Base-by-base conservation (phyloP, 1,140 invertebrate species). In the Solenopsis fugax region DNA sequence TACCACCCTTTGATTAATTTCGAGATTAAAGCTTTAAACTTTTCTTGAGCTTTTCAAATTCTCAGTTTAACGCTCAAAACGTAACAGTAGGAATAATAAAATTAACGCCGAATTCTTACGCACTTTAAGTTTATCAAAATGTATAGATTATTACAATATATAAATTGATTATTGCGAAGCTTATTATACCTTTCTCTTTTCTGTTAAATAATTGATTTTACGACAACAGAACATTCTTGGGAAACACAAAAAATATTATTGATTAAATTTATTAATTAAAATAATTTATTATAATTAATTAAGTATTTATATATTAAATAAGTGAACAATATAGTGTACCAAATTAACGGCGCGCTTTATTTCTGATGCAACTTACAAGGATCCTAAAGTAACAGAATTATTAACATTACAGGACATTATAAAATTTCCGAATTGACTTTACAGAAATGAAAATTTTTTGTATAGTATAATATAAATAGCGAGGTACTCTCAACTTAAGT, bases 1-100 rank as follows among this genome's bases (percentile, higher is more conserved):
- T 41, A 24, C 45, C 18, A 18, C 16, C 29, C 41, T 73, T 84
- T 60, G 48, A n/a, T 34, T 84, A 84, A 73, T 84, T 73, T 67
- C 80, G 41, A 60, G 67, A 84, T 84, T 84, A 58, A 84, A 84
- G 54, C 54, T 84, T 60, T 34, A 62, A 84, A 84, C 54, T 73
- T 73, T 84, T 34, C 65, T 29, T 6, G 37, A 48, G 41, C 54
- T 50, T 73, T 13, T 41, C 41, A 3, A 54, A 84, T 84, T 82
- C 41, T 41, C 37, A 48, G 9, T 62, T 73, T 84, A 73, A 73
- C n/a, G 34, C 54, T 29, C 6, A 34, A 6, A 58, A 34, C 7
- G 12, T 21, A 72, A 41, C 69, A 4, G 13, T 10, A 29, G 18
- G 29, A 60, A 18, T 82, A 73, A 73, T 21, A 41, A 29, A 13